Evolutionary conservation across 2,797 vertebrate genomes (phyloP), one percentile per base, ranked within the genome.

Genomic region (Cynodonichthys magdalenae): DNA sequence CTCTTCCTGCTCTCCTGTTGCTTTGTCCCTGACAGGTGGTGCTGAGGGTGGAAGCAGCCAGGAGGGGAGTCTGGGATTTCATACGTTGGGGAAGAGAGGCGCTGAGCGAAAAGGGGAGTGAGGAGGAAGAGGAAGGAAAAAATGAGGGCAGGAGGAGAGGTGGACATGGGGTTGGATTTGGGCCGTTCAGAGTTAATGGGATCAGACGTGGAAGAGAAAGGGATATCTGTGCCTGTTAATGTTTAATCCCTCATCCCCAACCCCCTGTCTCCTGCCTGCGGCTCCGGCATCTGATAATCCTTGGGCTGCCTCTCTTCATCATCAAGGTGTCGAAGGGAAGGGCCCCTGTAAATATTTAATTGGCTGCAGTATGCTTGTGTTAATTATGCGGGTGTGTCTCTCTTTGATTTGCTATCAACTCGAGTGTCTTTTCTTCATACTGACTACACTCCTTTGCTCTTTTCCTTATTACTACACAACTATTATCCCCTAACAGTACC

Each of bases 321-420:
- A 89, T 86, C 81, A 87, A 87, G 87, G 89, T 90, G 89, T 89
- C 74, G 61, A 80, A 86, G 83, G 81, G 73, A 89, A 89, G 88
- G 75, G 89, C 82, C 78, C 90, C 77, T 81, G 91, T 93, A 93
- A 93, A 94, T 94, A 93, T 94, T 93, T 93, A 89, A 94, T 93
- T 91, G 92, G 85, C 87, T 91, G 91, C 90, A 84, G 90, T 80
- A 80, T 78, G 86, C 85, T 73, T 42, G 54, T 87, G 84, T 91
- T 93, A 91, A 93, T 93, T 92, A 90, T 92, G 85, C 81, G 78
- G 89, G 69, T 84, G 85, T 80, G 79, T 79, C 81, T 77, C 61
- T 74, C 63, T 65, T 76, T 59, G 61, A 71, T 75, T 69, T 69
- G 59, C 75, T 64, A 57, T 52, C 53, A 68, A 57, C 52, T 64